Evolutionary conservation across 2,888 invertebrate species (phyloP).

Genomic region (Myopa tessellatipennis): DNA sequence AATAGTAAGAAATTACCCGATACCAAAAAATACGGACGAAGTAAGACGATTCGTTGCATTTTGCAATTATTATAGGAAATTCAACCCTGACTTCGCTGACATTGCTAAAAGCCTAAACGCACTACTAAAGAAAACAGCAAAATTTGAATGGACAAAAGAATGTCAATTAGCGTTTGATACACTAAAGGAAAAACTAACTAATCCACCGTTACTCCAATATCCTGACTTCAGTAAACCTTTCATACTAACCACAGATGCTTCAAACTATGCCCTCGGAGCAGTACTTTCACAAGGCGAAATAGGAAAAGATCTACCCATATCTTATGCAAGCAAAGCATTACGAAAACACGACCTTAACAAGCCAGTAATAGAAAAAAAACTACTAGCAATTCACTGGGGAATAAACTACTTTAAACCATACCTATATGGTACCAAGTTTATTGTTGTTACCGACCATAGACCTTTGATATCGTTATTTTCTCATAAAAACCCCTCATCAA

Average conservation of each 20-base stretch:
- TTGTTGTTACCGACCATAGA: conserved; percentile 9
- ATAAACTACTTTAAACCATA: conserved; percentile 3
- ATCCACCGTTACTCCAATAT: not conserved
- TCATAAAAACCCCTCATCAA: conserved; percentile 2
- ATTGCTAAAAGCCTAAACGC: no score
- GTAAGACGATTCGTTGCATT: no score
- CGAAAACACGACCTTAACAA: not conserved
- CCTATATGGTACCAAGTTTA: not conserved
- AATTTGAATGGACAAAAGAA: conserved; percentile 2
- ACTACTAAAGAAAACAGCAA: no score
- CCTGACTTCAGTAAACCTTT: not conserved
- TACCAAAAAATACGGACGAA: no score
- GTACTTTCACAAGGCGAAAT: not conserved
- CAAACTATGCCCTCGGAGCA: not conserved
- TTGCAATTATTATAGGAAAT: no score
- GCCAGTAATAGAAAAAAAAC: conserved; percentile 4
- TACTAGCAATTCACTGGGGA: not conserved
- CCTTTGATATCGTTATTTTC: conserved; percentile 9
- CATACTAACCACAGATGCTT: not conserved
- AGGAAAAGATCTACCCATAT: not conserved
- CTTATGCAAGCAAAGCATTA: not conserved
- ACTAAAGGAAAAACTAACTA: not conserved
- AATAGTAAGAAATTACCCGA: no score
- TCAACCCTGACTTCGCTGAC: no score
- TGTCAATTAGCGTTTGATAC: conserved; percentile 13